A percentile compares a stretch with the other conserved stretches of the same genome.
Evolutionary conservation across 2,888 invertebrate species (phyloP).

Genomic region (Aleiodes alternator): DNA sequence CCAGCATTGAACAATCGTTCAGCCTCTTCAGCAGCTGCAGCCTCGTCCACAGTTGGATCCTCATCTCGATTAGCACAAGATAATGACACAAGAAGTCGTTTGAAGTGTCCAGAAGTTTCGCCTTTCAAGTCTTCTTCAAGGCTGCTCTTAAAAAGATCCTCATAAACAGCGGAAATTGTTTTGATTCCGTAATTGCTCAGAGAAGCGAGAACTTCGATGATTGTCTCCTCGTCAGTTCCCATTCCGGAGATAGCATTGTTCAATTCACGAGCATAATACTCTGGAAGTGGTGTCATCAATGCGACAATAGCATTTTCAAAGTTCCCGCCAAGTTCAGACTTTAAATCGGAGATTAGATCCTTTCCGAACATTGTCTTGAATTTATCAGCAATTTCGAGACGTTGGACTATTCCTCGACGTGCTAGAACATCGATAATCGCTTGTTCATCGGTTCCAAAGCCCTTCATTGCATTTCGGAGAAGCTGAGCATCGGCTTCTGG

Average conservation of each 20-base stretch:
- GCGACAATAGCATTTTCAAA: conserved; percentile 90
- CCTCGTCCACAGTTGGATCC: conserved; percentile 83
- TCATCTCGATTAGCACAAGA: conserved; percentile 88
- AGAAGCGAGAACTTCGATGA: conserved; percentile 93
- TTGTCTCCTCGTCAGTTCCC: conserved; percentile 79
- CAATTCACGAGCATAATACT: conserved; percentile 89
- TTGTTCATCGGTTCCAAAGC: conserved; percentile 93
- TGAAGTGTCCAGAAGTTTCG: conserved; percentile 94
- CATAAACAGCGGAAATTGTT: conserved; percentile 86
- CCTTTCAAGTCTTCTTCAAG: conserved; percentile 89
- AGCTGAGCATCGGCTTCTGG: conserved; percentile 87
- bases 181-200: conserved; percentile 90
- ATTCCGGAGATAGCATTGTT: conserved; percentile 91
- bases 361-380: conserved; percentile 93
- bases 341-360: conserved; percentile 88
- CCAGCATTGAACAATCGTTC: conserved; percentile 87
- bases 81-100: conserved; percentile 89
- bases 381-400: conserved; percentile 87
- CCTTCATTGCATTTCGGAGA: conserved; percentile 94
- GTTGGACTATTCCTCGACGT: conserved; percentile 88
- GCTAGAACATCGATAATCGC: conserved; percentile 90
- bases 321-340: conserved; percentile 91
- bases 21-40: conserved; percentile 87
- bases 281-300: conserved; percentile 89
- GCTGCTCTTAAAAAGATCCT: no score